Base-by-base conservation (phyloP, 2,888 invertebrate species). In the Lampropteryx suffumata region DNA sequence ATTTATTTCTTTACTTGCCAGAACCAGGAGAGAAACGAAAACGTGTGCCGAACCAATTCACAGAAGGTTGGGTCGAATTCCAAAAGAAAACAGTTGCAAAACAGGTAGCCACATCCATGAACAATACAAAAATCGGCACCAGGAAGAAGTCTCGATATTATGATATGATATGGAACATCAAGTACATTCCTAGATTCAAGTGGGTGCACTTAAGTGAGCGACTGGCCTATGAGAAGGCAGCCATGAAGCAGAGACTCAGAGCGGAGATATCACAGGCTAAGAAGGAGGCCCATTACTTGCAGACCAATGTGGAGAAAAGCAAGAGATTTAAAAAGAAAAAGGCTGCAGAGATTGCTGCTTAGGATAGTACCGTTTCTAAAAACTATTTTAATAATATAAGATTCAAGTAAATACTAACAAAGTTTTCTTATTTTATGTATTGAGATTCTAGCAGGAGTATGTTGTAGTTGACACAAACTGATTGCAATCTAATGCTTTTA, bases 61-160 rank as follows among this genome's bases (percentile, higher is more conserved):
- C 94, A 0, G 99, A 99, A 92, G 99, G 98, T 1, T 99, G 99
- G 99, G 92, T 99, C 0, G 99, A 99, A 81, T 99, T 98, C 80
- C 93, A 95, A 69, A 95, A 95, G 64, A 98, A 98, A 82, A 94
- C 93, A 62, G 91, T 95, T 1, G 99, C 98, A 0, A 98, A 98
- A 82, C 90, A 92, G 71, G 95, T 98, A n/a, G 97, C 97, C 0
- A 76, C 82, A 0, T 83, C 92, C 40, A 81, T 99, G n/a, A 99
- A 99, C 75, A 98, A 96, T 70, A 94, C 93, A 44, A 95, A 94
- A 82, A 95, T 98, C 40, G 96, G 96, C 3, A 94, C 95, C 0
- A 94, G 96, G 56, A 97, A 97, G 70, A 94, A 94, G 64, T 96
- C 96, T 11, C 94, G 95, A 64, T 97, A 97, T 76, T 97, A 94